These are phyloP conservation scores for Ia io DNA, from an alignment of 2,113 vertebrate genomes.

Conservation along the genomic window DNA sequence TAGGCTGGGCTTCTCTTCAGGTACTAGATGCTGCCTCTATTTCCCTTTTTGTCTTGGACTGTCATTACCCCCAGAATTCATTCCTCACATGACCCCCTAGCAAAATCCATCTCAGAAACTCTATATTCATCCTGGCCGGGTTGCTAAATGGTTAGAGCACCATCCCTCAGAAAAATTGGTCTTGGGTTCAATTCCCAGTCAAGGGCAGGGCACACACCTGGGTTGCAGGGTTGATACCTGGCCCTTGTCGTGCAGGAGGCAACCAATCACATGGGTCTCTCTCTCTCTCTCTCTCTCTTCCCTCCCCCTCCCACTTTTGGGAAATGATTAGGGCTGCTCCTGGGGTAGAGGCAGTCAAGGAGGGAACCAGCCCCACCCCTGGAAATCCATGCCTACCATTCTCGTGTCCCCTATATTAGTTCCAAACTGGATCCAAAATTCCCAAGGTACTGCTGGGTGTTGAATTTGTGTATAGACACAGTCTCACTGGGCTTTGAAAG, in stretches of 20 bases:
- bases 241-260: too few relatives aligned
- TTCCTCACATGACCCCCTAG: not conserved
- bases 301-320: not conserved
- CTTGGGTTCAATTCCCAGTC: too few relatives aligned
- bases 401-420: not conserved
- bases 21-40: not conserved
- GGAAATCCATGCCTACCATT: not conserved
- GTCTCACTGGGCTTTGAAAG: not conserved
- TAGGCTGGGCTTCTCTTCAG: not conserved
- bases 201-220: too few relatives aligned
- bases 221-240: too few relatives aligned
- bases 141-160: too few relatives aligned
- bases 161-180: too few relatives aligned
- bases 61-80: not conserved
- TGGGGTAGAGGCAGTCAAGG: not conserved
- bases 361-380: too few relatives aligned
- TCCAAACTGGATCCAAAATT: not conserved
- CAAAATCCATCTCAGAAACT: not conserved
- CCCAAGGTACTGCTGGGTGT: not conserved
- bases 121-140: not conserved
- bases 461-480: slow-evolving; percentile 7
- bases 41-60: not conserved
- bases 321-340: not conserved
- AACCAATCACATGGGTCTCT: too few relatives aligned
- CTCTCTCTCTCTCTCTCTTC: too few relatives aligned